Conservation (phyloP, 2,888 invertebrate species). For the Prenolepis imparis region DNA sequence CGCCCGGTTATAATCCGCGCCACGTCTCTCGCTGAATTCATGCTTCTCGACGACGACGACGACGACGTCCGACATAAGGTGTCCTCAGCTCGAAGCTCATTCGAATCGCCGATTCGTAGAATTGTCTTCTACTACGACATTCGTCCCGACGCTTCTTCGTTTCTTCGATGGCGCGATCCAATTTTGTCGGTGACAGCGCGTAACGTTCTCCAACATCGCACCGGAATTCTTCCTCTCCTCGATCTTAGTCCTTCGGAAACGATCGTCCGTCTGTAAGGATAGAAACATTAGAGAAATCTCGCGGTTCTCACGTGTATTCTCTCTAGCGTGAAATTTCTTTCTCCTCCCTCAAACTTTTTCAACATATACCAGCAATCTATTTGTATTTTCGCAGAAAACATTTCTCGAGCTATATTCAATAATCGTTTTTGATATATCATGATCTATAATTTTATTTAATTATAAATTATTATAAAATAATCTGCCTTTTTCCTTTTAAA, state of each 20-base stretch:
- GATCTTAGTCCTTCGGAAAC: constrained; percentile 33
- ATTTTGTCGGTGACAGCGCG: constrained; percentile 57
- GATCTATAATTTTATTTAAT: background rate
- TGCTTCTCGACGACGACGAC: constrained; percentile 33
- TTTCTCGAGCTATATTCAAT: background rate
- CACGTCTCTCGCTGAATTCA: constrained; percentile 39
- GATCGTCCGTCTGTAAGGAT: constrained; percentile 65
- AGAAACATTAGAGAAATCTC: constrained; percentile 68
- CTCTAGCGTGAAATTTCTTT: background rate
- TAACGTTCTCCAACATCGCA: constrained; percentile 61
- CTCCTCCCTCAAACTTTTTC: background rate
- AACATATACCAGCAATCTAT: background rate
- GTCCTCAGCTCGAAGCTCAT: constrained; percentile 39
- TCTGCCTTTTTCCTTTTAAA: background rate
- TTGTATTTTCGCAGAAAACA: background rate
- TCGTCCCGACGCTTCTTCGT: constrained; percentile 57
- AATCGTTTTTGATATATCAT: background rate
- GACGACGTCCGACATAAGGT: constrained; percentile 10
- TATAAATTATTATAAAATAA: background rate
- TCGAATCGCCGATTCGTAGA: constrained; percentile 28
- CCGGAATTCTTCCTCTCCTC: constrained; percentile 37
- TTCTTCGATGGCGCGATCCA: constrained; percentile 60
- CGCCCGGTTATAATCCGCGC: constrained; percentile 59
- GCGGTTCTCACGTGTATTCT: background rate
- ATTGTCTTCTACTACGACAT: constrained; percentile 54